Evolutionary conservation across 2,113 vertebrate species (phyloP), one percentile per base, ranked within the genome.

Genomic region (Catharus fuscescens): DNA sequence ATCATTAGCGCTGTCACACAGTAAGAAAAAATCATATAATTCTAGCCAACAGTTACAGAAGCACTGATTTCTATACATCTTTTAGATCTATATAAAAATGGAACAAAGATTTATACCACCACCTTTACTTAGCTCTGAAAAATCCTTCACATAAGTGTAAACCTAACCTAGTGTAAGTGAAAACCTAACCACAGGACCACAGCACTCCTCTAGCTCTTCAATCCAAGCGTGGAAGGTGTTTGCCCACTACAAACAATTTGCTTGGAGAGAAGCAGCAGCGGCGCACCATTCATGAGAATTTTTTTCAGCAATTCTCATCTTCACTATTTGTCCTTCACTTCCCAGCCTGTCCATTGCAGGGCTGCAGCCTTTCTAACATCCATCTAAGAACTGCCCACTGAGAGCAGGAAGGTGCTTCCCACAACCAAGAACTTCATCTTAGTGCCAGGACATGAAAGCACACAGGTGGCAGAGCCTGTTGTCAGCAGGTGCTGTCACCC

Each of bases 111-210:
- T 84, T 79, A 72, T 25, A 90, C 5, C 23, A 65, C 3, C 47
- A 92, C 67, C 57, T 88, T 97, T 83, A 86, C 28, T 40, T 66
- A 73, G 82, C 61, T 86, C 92, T 59, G 56, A 80, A 97, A 77
- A 93, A 82, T 34, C 28, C 34, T 64, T 82, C 38, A 91, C 1
- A 0, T 15, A 83, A 74, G 47, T 24, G 16, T 61, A 47, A 64
- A 47, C n/a, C 18, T 18, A 54, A 38, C 14, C 12, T 10, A n/a
- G 50, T 10, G 5, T 32, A 57, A 74, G 5, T 8, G 8, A 12
- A 89, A 96, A 95, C 57, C 19, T 53, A 86, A 72, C 25, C 26
- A 83, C 53, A 76, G 38, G 64, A 86, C 32, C 48, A 94, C 84
- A 92, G 47, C 48, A 25, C 32, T 82, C 56, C 38, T 54, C 66